Base-by-base conservation (phyloP, 2,113 vertebrate species). In the Trogon surrucura region DNA sequence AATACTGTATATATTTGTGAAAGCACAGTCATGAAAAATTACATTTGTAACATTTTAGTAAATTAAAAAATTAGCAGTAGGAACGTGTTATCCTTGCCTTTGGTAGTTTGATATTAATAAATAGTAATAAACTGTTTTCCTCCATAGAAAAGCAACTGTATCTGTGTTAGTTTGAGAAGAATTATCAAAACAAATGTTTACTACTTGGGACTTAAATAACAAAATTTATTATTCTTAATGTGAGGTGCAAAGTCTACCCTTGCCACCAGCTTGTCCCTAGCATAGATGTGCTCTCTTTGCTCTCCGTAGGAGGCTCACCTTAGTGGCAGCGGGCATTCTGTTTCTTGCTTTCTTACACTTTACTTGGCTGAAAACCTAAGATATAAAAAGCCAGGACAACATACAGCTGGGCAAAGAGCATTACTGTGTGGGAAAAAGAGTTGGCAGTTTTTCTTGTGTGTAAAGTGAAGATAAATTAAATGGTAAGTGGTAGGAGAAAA, bases 231-330 rank as follows among this genome's bases (percentile, higher is more conserved):
- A 5, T 9, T 85, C 23, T 53, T 34, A 48, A 25, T 29, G 6
- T 60, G 62, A 25, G 29, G 2, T 82, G 60, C 34, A 30, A 57
- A 48, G 9, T 62, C 34, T 66, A 21, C n/a, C 18, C 10, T 14
- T 74, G 56, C 8, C 9, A 13, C 32, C 48, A 18, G 19, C 19
- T 29, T 36, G 19, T 64, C 71, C 15, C 29, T 79, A 0, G 0
- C 16, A 10, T 30, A 36, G 38, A 45, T 2, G 3, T n/a, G 47
- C 21, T 71, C n/a, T 13, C 5, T 65, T 32, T 66, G 30, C 34
- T 53, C 29, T 27, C 16, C 13, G 1, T 6, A 6, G 62, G 5
- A 27, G 57, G 38, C 36, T 66, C 1, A 1, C 67, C 22, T 2
- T 85, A 47, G 53, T 9, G 34, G 27, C 23, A 45, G 13, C 1